Evolutionary conservation across 92 coral and sea anemone genomes (phyloP), one percentile per base, ranked within the genome.

Genomic region (Zoanthus sansibaricus): DNA sequence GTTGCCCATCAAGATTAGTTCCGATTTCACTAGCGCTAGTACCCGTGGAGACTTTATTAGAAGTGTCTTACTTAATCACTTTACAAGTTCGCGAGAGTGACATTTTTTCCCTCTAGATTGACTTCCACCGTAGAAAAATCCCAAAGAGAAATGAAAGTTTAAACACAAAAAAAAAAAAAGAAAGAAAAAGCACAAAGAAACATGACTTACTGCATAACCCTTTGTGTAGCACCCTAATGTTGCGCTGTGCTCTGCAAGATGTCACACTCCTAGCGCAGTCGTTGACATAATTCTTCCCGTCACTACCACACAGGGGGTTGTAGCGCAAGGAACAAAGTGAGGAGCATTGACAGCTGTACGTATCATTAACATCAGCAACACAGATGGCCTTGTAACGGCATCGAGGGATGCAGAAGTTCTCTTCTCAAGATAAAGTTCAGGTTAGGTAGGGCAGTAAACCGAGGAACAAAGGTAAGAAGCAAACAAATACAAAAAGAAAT

Each of bases 251-350:
- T 42, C 89, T 67, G 58, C 99, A 97, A 9, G 98, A 88, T 0
- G 93, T 86, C 45, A 88, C 99, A 32, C 89, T 89, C 93, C 92
- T 83, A 44, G 90, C 85, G 72, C 98, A 95, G 70, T 91, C 91
- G 71, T 88, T 95, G 76, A 95, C 85, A 88, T 95, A 95, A 17
- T 84, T 93, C 33, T 75, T 91, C 13, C 92, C 96, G 72, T 95
- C 92, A 79, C 92, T 87, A 45, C 93, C 98, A 82, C 98, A 95
- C 56, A 95, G 92, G 17, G 94, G 95, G 9, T 80, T 72, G 59
- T 80, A 80, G 4, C 21, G 74, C 85, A 80, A 71, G 20, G 85
- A 48, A 32, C 85, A 80, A 30, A 14, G 44, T 3, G 58, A 66
- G 21, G 85, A 80, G 25, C 85, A 80, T 17, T 18, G 42, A 67